Evolutionary conservation across 2,888 invertebrate species (phyloP), one percentile per base, ranked within the genome.

Genomic region (Dione vanillae): DNA sequence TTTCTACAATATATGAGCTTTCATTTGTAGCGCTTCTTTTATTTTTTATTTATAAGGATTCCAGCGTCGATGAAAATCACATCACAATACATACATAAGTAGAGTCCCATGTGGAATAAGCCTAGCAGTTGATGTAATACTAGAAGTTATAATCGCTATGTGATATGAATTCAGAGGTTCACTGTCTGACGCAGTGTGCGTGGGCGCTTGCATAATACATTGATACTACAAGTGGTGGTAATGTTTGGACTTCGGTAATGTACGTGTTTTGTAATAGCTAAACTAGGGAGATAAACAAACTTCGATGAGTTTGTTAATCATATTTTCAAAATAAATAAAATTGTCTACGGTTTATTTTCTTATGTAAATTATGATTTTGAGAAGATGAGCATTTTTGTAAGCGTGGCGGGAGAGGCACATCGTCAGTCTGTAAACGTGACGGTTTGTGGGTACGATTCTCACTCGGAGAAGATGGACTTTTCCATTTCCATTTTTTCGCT

Each of bases 131-230:
- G 79, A 52, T 75, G 74, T 76, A 70, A 76, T 77, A 78, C 79
- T 80, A 78, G 81, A 82, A 82, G n/a, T 83, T 76, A 80, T 84
- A 87, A 87, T 85, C 81, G 81, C 77, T 78, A 74, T 86, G 85
- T 84, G 85, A 82, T 80, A 76, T 80, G 87, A 85, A 86, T 87
- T 78, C 70, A 77, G 74, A 75, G 74, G 76, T 79, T 77, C 74
- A 74, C 61, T 62, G 14, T 62, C 20, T 35, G 27, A 45, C 20
- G 74, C 74, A 71, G 70, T 77, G 71, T 74, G 75, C 75, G 73
- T 59, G 77, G 79, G 54, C 47, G 51, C 27, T 47, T 59, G 41
- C 43, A 27, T 52, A 65, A 58, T 37, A 41, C 12, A 49, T 37
- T 35, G 40, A 52, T 54, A 43, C 9, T 12, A 47, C 37, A 37